Conservation (phyloP, 2,113 vertebrate species). For the Nerophis lumbriciformis region DNA sequence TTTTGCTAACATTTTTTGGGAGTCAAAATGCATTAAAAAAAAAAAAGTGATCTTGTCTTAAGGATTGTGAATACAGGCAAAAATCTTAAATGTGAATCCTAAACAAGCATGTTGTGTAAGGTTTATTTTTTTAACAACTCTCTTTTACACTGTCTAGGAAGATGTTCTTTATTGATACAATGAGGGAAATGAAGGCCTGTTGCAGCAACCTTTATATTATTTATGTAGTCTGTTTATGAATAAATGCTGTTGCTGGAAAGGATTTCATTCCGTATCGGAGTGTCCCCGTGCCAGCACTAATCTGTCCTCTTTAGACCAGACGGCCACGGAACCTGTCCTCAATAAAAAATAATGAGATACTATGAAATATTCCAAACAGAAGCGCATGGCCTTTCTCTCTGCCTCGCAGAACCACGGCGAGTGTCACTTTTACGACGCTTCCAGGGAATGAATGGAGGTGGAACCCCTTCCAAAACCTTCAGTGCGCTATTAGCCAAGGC, state of each 20-base stretch:
- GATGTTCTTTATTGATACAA: no score
- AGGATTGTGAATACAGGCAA: no score
- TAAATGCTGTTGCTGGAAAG: background rate
- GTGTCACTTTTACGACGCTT: slow-evolving; percentile 64
- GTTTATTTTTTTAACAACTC: no score
- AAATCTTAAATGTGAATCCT: no score
- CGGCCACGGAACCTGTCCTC: slow-evolving; percentile 54
- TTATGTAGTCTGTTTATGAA: no score
- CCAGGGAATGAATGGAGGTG: slow-evolving; percentile 61
- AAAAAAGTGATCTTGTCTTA: no score
- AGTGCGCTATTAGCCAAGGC: slow-evolving; percentile 71
- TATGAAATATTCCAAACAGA: slow-evolving; percentile 74
- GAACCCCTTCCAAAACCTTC: slow-evolving; percentile 60
- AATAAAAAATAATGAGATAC: slow-evolving; percentile 74
- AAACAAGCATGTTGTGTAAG: no score
- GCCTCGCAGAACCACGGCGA: slow-evolving; percentile 18
- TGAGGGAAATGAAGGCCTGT: no score
- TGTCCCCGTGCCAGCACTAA: slow-evolving; percentile 28
- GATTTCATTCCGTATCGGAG: slow-evolving; percentile 28
- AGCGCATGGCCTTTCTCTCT: slow-evolving; percentile 52
- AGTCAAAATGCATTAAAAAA: no score
- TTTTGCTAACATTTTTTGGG: no score
- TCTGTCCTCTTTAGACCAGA: slow-evolving; percentile 21
- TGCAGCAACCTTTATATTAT: no score
- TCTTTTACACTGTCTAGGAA: no score